Conservation (phyloP, 1,140 invertebrate species). For the Acromyrmex heyeri region DNA sequence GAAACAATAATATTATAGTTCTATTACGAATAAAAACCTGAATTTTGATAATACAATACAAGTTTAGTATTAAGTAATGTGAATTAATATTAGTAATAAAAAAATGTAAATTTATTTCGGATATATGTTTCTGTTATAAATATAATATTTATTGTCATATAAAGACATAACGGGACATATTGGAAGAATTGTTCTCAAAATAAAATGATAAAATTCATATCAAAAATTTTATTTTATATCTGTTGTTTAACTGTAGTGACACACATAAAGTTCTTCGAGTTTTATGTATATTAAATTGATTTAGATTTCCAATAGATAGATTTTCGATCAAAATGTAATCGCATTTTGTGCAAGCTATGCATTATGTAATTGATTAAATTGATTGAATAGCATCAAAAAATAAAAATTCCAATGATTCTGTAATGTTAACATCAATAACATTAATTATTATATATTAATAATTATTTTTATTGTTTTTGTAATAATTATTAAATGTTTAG, state of each 20-base stretch:
- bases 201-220: constrained; percentile 10
- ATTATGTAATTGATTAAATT: not conserved
- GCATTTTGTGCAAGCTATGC: not conserved
- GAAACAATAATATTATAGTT: not conserved
- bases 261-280: not conserved
- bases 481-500: not conserved
- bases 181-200: not conserved
- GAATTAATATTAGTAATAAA: not conserved
- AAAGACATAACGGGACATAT: not conserved
- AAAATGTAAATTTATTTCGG: not conserved
- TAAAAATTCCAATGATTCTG: not conserved
- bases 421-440: not conserved
- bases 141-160: not conserved
- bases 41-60: not conserved
- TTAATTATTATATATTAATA: not conserved
- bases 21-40: not conserved
- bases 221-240: not conserved
- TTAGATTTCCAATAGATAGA: not conserved
- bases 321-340: not conserved
- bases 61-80: not conserved
- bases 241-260: not conserved
- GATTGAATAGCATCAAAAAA: not conserved
- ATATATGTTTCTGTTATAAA: too few species aligned
- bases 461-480: not conserved
- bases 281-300: not conserved